Percentiles rank a stretch among this genome's conserved stretches.
phyloP scores from a whole-genome alignment of 2,888 invertebrate genomes.

The Stenodera caucasica region DNA sequence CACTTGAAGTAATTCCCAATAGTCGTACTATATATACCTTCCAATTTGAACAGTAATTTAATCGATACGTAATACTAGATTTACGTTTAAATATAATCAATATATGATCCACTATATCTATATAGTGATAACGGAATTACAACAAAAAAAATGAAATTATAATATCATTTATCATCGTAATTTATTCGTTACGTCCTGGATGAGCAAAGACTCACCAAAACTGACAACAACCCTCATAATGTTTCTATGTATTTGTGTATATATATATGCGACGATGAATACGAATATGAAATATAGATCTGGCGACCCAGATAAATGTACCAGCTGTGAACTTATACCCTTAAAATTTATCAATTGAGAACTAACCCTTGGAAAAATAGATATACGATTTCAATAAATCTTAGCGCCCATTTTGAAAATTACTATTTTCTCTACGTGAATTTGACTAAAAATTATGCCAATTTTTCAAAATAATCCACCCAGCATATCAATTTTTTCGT shows the following conservation, averaged over 20 bases:
- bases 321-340: constrained; percentile 42
- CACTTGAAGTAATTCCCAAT: constrained; percentile 36
- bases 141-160: constrained; percentile 40
- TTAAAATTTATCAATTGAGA: constrained; percentile 43
- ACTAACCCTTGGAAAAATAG: constrained; percentile 37
- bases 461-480: constrained; percentile 15
- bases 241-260: constrained; percentile 16
- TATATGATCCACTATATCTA: no score
- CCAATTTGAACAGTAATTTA: constrained; percentile 24
- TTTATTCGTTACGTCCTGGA: constrained; percentile 43
- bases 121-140: constrained; percentile 19
- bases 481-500: background rate
- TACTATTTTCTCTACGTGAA: constrained; percentile 23
- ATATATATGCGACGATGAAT: constrained; percentile 41
- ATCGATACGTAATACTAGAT: constrained; percentile 19
- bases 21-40: constrained; percentile 31
- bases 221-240: constrained; percentile 42
- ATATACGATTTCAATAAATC: constrained; percentile 39
- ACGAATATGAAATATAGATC: constrained; percentile 48
- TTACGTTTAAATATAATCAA: constrained; percentile 26
- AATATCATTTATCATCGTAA: constrained; percentile 44
- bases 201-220: constrained; percentile 37
- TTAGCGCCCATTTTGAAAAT: constrained; percentile 27
- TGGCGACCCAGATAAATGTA: constrained; percentile 40
- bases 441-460: constrained; percentile 25